Base-by-base conservation (phyloP, 2,888 invertebrate species). In the Zhengitettix transpicula region DNA sequence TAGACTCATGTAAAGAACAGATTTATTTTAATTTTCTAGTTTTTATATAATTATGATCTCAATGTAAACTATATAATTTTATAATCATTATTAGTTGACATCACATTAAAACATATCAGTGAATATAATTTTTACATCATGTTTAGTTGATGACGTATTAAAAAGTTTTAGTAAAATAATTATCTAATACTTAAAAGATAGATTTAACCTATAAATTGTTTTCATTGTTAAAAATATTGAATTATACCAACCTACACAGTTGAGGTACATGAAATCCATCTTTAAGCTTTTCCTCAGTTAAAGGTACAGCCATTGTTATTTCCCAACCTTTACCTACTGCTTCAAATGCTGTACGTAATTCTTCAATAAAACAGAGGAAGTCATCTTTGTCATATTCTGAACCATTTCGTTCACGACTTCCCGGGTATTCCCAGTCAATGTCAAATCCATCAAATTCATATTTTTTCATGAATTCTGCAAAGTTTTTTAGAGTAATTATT, bases 191-290 rank as follows among this genome's bases (percentile, higher is more conserved):
- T 28, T 28, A 28, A 28, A 28, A 28, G 28, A 28, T 28, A 28
- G 28, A 28, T 5, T 28, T 28, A 28, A n/a, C n/a, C n/a, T n/a
- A n/a, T n/a, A n/a, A n/a, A n/a, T n/a, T n/a, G n/a, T n/a, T n/a
- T n/a, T n/a, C n/a, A n/a, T n/a, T n/a, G n/a, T 12, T 47, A 47
- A 47, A 47, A 47, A n/a, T 12, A 47, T 5, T 47, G 47, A 5
- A 47, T 47, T 47, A n/a, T 14, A n/a, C 47, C 8, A 14, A 90
- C 90, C 85, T 80, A 81, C 91, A 91, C 56, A 93, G 75, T 70
- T 92, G 91, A 14, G 89, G 89, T 10, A 93, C 91, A 70, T 92
- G 89, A 68, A 93, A 93, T 0, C 92, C 92, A 72, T 92, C 92
- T 72, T 89, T 86, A 47, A 93, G 75, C 42, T 91, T 77, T 71